Conservation (phyloP, 1,140 invertebrate genomes). For the Mya arenaria region DNA sequence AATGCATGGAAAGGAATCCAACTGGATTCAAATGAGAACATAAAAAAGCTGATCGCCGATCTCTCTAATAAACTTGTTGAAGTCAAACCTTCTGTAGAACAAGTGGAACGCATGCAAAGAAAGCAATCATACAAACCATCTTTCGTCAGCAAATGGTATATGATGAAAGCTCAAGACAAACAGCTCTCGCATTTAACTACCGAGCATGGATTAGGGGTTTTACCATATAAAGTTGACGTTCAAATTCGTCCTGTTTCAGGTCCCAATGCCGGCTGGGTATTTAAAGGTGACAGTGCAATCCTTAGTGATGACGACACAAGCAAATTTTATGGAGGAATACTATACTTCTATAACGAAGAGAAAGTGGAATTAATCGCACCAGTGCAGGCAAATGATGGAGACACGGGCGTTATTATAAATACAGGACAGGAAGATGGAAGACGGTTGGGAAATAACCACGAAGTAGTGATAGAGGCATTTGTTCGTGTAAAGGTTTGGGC, state of each 20-base stretch:
- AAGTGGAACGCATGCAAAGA: neutral
- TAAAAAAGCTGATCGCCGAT: neutral
- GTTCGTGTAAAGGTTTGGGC: conserved; percentile 28
- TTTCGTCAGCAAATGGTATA: conserved; percentile 28
- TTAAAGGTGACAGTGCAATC: conserved; percentile 1
- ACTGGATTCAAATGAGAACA: neutral
- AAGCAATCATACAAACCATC: neutral
- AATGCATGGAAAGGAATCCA: neutral
- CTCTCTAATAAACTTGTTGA: neutral
- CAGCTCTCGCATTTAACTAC: neutral
- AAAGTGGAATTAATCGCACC: conserved; percentile 21
- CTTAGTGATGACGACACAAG: conserved; percentile 28
- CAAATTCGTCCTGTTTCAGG: conserved; percentile 32
- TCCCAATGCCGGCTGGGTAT: conserved; percentile 28
- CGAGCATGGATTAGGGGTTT: neutral
- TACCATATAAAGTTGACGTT: conserved; percentile 41
- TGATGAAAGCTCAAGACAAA: conserved; percentile 20
- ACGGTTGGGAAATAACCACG: conserved; percentile 32
- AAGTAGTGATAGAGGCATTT: neutral
- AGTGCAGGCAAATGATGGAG: conserved; percentile 6
- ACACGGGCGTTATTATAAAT: conserved; percentile 27
- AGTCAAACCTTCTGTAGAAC: neutral
- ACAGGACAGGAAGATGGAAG: neutral
- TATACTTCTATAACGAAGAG: conserved; percentile 27
- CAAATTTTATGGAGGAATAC: conserved; percentile 16